Conservation (phyloP, 1,140 invertebrate genomes). For the Ips nitidus region DNA sequence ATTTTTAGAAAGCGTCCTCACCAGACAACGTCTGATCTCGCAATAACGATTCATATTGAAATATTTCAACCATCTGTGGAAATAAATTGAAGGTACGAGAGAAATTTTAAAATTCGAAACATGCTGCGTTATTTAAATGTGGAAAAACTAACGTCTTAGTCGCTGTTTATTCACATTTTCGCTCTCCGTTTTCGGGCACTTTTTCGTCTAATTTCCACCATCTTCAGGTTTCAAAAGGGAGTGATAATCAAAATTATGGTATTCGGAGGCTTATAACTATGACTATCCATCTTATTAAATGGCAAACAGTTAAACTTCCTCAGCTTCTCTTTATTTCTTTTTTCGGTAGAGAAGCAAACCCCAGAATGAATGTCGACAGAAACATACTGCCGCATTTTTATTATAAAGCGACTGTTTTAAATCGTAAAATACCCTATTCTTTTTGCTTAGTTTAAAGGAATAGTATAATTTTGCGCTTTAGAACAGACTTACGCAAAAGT, state of each 20-base stretch:
- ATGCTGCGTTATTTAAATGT: slow-evolving; percentile 9
- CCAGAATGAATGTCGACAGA: slow-evolving; percentile 29
- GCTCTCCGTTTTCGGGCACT: too few relatives aligned
- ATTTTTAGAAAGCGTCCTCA: slow-evolving; percentile 2
- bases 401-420: slow-evolving; percentile 33
- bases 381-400: slow-evolving; percentile 34
- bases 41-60: slow-evolving; percentile 22
- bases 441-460: slow-evolving; percentile 29
- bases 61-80: slow-evolving; percentile 19
- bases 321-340: slow-evolving; percentile 25
- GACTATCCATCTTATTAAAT: slow-evolving; percentile 26
- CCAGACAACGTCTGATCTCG: slow-evolving; percentile 6
- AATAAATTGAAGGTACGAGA: slow-evolving; percentile 9
- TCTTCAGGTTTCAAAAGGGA: too few relatives aligned
- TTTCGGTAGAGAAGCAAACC: slow-evolving; percentile 22
- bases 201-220: background rate
- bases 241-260: slow-evolving; percentile 16
- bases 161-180: too few relatives aligned
- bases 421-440: slow-evolving; percentile 29
- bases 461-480: slow-evolving; percentile 28
- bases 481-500: slow-evolving; percentile 11
- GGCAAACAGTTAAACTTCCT: slow-evolving; percentile 24
- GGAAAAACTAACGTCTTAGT: background rate
- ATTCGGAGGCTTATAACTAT: slow-evolving; percentile 19
- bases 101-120: slow-evolving; percentile 15